phyloP scores from a whole-genome alignment of 2,888 invertebrate species.

The Drosophila mimetica region DNA sequence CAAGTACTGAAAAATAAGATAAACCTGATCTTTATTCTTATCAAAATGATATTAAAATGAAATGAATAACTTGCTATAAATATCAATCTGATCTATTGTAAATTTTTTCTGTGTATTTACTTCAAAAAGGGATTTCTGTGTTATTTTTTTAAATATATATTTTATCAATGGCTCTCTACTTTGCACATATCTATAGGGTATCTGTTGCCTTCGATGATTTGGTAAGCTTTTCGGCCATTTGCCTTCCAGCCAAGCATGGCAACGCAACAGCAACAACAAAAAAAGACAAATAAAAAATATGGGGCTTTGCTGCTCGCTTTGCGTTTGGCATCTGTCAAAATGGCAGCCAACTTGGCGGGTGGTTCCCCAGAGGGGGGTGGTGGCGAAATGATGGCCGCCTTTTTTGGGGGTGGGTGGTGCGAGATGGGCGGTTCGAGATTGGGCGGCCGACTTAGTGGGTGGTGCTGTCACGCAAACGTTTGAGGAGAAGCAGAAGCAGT shows the following conservation, averaged over 20 bases:
- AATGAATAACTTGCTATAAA: too few relatives aligned
- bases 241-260: constrained; percentile 43
- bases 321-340: constrained; percentile 73
- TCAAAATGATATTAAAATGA: too few relatives aligned
- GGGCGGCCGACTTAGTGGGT: constrained; percentile 3
- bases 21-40: too few relatives aligned
- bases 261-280: constrained; percentile 39
- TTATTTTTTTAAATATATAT: too few relatives aligned
- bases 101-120: too few relatives aligned
- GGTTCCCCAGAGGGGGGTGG: constrained; percentile 7
- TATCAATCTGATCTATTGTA: too few relatives aligned
- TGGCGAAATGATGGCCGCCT: constrained; percentile 6
- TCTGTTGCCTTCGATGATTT: neutral
- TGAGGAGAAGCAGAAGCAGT: too few relatives aligned
- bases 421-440: neutral
- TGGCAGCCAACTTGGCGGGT: constrained; percentile 43
- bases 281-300: constrained; percentile 67
- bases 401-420: neutral
- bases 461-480: constrained; percentile 64
- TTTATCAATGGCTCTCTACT: too few relatives aligned
- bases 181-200: too few relatives aligned
- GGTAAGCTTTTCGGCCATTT: constrained; percentile 9
- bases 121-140: too few relatives aligned
- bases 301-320: constrained; percentile 66
- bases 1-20: too few relatives aligned